Evolutionary conservation across 2,797 vertebrate genomes (phyloP), one percentile per base, ranked within the genome.

Genomic region (Clarias laeviceps): DNA sequence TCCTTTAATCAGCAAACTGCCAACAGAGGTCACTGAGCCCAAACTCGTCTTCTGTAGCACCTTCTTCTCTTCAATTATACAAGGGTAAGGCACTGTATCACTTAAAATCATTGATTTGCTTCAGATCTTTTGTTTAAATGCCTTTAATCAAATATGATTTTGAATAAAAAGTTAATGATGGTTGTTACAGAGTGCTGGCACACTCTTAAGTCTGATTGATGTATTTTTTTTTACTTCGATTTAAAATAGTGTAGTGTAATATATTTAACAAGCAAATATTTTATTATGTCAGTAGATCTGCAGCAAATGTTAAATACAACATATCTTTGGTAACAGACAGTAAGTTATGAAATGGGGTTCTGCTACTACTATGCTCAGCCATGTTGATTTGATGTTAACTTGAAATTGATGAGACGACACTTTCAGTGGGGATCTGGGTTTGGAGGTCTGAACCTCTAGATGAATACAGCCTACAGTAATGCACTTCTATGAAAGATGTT

Each of bases 1-100:
- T 91, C 98, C 98, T 0, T 96, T 99, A 81, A 93, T 99, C 90
- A 99, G 97, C 93, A 97, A 95, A 88, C 91, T 99, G 64, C 98
- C 97, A 22, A 90, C 89, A 88, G 93, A 95, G 1, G 82, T 97
- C 89, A 95, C 93, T 6, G 94, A 96, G 50, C 96, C 97, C 0
- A 92, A 93, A 81, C 56, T 97, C 92, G 96, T 97, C 65, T 99
- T 97, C 91, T 97, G 95, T 90, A 96, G 90, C 91, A 95, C 91
- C 15, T 96, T 99, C 91, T 97, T 99, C 92, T 93, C 93, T 50
- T 94, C 95, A 64, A 40, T 98, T 73, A 92, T 95, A 89, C 91
- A 96, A 88, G 98, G 98, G 98, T 99, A 96, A 92, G 22, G 8
- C 74, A 59, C 15, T 56, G 4, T 56, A 29, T 32, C 17, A 8